Conservation (phyloP, 2,888 invertebrate species). For the Atrina japonica region DNA sequence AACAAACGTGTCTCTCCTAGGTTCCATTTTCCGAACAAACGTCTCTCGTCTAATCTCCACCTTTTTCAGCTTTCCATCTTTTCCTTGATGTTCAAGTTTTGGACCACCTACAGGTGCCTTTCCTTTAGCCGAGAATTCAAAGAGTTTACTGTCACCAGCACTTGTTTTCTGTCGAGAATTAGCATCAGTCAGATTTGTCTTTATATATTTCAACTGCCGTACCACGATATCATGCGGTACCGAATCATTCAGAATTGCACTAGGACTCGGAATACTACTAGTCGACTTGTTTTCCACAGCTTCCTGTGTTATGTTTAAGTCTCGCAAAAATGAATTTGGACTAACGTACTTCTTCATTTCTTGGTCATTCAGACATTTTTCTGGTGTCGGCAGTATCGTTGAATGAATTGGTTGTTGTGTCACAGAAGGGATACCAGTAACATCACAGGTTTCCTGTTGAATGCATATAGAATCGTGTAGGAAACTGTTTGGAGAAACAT, state of each 20-base stretch:
- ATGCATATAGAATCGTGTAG: no score
- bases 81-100: no score
- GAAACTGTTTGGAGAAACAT: no score
- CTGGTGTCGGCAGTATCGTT: no score
- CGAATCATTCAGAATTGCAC: constrained; percentile 56
- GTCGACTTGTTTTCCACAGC: constrained; percentile 3
- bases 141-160: not conserved
- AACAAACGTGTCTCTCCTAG: constrained; percentile 49
- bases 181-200: constrained; percentile 51
- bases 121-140: no score
- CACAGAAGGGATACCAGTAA: no score
- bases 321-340: constrained; percentile 66
- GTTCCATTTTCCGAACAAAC: no score
- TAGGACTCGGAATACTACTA: constrained; percentile 39
- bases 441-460: no score
- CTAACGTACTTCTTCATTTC: constrained; percentile 47
- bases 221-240: constrained; percentile 65
- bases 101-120: not conserved
- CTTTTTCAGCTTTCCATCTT: not conserved
- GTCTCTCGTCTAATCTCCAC: constrained; percentile 6
- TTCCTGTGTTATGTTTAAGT: constrained; percentile 50
- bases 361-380: no score
- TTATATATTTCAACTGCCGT: constrained; percentile 59
- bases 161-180: constrained; percentile 25
- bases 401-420: no score